Percentiles rank a stretch among this genome's conserved stretches.
Conservation (phyloP, 2,888 invertebrate species). For the Lycocerus yunnanus region DNA sequence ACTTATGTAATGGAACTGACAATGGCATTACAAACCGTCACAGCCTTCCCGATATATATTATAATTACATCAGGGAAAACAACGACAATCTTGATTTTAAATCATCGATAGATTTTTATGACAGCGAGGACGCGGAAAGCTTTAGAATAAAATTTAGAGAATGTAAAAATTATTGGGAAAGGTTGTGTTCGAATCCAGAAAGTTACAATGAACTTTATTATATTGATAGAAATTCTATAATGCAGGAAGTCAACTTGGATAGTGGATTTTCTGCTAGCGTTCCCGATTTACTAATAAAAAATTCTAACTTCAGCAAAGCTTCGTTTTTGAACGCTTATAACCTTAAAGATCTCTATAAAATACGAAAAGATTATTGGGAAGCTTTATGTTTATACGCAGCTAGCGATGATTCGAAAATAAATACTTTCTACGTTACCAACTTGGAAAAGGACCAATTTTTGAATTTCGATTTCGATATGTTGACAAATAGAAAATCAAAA, state of each 20-base stretch:
- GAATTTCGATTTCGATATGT: not conserved
- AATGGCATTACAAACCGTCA: not conserved
- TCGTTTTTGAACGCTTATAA: not conserved
- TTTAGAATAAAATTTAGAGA: constrained; percentile 29
- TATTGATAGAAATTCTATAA: not conserved
- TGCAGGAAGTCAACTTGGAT: not conserved
- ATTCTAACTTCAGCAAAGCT: not conserved
- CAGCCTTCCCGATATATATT: constrained; percentile 12
- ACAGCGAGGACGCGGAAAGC: constrained; percentile 6
- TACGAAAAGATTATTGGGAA: not conserved
- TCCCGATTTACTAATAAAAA: not conserved
- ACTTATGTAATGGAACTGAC: not conserved
- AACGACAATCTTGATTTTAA: not conserved
- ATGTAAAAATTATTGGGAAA: constrained; percentile 42
- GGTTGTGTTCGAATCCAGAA: constrained; percentile 34
- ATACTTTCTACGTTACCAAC: not conserved
- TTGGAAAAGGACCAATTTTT: not conserved
- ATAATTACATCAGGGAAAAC: not conserved
- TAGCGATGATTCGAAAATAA: not conserved
- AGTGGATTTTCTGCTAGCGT: not conserved
- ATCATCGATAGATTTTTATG: constrained; percentile 13
- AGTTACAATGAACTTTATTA: constrained; percentile 10
- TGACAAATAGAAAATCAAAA: not conserved
- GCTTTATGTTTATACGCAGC: not conserved
- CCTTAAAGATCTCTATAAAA: not conserved